Evolutionary conservation across 1,140 invertebrate species (phyloP), one percentile per base, ranked within the genome.

Genomic region (Diorhabda carinulata): DNA sequence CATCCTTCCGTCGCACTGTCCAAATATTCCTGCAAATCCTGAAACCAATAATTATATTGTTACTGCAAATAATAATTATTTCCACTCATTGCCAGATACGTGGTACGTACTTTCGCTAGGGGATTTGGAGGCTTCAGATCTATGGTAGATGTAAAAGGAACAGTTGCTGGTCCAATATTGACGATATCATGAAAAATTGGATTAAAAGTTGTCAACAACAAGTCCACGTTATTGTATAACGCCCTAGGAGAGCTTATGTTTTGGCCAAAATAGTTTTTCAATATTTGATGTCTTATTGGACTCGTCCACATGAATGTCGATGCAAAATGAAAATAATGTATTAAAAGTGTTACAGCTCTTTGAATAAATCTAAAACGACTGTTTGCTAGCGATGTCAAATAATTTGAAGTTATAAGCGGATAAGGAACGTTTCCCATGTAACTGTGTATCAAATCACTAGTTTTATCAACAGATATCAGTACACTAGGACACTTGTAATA

Each of bases 1-100:
- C 82, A 85, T 2, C 86, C 87, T 67, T 86, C 70, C 25, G 70
- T 74, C 3, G 84, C 81, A 0, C 70, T 76, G 61, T 84, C 82
- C 43, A 84, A 63, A 47, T 81, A 82, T n/a, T 72, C 68, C n/a
- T 64, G 74, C 44, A 84, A 69, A 61, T 83, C 81, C 83, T 84
- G n/a, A 40, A 71, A 68, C 44, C 9, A 40, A 61, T 2, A 52
- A n/a, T 8, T 3, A 3, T 25, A 25, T 25, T 25, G 25, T 25
- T 25, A 25, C 25, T 25, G 25, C 25, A 25, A 25, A 25, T 25
- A 25, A 25, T 25, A 25, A 25, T 25, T 25, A 25, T 25, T 25
- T 25, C 25, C 25, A 25, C 25, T 25, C 25, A 25, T 25, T 25
- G 25, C 1, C 25, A 25, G 4, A 52, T 8, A 4, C n/a, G n/a